Conservation (phyloP, 2,113 vertebrate genomes). For the Hemichromis elongatus region DNA sequence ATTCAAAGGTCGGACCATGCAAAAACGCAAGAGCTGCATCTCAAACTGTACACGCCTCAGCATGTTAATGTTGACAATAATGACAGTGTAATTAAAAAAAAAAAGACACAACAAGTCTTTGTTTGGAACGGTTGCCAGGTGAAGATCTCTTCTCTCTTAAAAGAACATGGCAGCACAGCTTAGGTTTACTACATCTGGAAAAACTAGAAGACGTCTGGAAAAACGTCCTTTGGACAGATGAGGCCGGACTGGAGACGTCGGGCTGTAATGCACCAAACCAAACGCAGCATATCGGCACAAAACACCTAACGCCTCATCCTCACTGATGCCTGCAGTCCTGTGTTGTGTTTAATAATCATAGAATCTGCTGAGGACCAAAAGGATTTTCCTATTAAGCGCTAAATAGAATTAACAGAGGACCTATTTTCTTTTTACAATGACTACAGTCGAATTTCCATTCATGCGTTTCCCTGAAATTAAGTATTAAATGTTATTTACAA, state of each 20-base stretch:
- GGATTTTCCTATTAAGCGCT: fast-evolving
- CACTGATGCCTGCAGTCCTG: fast-evolving
- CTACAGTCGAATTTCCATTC: neutral
- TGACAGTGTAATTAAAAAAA: neutral
- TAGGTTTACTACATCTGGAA: neutral
- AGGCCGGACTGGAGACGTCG: neutral
- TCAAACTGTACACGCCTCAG: neutral
- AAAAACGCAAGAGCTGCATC: neutral
- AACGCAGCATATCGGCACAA: neutral
- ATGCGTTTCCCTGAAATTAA: neutral
- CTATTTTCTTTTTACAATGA: neutral
- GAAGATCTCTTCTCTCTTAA: neutral
- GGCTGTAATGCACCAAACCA: neutral
- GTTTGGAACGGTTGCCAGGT: neutral
- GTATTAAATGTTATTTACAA: neutral
- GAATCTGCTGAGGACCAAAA: neutral
- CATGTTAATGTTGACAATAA: neutral
- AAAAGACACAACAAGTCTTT: neutral
- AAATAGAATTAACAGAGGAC: neutral
- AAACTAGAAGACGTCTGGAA: neutral
- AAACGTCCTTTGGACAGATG: neutral
- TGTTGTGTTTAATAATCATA: neutral
- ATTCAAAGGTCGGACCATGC: neutral
- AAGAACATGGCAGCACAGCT: neutral
- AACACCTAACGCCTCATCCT: neutral